These are phyloP conservation scores for Podiceps cristatus DNA, from an alignment of 2,113 vertebrate species.

Conservation along the genomic window DNA sequence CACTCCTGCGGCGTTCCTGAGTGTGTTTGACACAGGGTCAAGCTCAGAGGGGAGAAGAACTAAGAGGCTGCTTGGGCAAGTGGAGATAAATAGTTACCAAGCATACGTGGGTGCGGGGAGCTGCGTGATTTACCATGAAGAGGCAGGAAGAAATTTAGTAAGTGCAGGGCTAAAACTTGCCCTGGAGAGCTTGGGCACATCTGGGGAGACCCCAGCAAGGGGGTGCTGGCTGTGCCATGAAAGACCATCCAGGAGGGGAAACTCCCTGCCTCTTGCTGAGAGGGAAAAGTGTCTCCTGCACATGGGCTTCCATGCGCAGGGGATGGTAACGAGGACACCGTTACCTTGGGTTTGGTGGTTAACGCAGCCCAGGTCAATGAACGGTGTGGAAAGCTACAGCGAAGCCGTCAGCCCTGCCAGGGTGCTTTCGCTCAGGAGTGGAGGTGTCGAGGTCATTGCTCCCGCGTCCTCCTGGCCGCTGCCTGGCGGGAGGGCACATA, in stretches of 20 bases:
- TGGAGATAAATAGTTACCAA: not conserved
- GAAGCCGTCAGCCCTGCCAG: not conserved
- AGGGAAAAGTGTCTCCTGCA: accelerated
- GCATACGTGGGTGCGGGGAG: not conserved
- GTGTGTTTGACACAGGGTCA: not conserved
- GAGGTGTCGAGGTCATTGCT: not conserved
- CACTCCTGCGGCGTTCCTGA: not conserved
- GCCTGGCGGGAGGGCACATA: not conserved
- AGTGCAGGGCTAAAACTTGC: not conserved
- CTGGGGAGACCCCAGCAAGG: not conserved
- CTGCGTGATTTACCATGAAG: not conserved
- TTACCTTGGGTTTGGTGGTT: not conserved
- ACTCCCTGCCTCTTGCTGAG: not conserved
- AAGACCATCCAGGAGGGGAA: not conserved
- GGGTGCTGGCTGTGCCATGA: not conserved
- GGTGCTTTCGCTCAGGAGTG: not conserved
- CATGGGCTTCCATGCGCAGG: not conserved
- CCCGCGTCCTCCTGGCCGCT: accelerated
- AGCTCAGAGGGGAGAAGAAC: not conserved
- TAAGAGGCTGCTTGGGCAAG: not conserved
- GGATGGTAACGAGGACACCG: not conserved
- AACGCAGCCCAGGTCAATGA: not conserved
- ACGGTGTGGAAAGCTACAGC: not conserved
- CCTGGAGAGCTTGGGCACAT: not conserved
- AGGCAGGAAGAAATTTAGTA: not conserved